Evolutionary conservation across 2,888 invertebrate genomes (phyloP).

Genomic region (Tribolium freemani): DNA sequence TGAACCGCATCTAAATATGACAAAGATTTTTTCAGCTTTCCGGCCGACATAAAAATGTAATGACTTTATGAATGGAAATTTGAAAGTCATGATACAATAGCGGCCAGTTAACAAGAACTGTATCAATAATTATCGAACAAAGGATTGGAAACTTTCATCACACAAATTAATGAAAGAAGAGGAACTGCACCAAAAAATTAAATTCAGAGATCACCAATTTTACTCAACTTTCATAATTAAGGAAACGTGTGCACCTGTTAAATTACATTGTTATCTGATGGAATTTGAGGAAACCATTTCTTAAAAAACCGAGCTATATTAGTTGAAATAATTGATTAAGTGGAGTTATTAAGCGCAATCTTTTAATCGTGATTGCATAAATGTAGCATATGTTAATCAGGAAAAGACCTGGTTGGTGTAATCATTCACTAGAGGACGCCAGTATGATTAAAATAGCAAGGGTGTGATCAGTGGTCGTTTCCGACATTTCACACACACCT

Average conservation of each 20-base stretch:
- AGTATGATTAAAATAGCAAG: constrained; percentile 5
- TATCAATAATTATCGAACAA: constrained; percentile 14
- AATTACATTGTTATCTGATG: constrained; percentile 29
- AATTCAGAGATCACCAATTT: neutral
- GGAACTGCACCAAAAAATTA: neutral
- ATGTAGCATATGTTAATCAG: neutral
- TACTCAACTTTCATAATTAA: constrained; percentile 17
- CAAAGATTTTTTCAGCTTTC: constrained; percentile 17
- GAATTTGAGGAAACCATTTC: neutral
- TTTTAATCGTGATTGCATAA: neutral
- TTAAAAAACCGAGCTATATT: neutral
- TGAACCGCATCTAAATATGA: neutral
- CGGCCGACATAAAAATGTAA: constrained; percentile 6
- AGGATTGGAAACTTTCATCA: constrained; percentile 11
- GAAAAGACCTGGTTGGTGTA: neutral
- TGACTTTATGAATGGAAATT: constrained; percentile 27
- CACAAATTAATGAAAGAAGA: neutral
- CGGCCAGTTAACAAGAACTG: constrained; percentile 7
- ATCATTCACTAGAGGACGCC: neutral
- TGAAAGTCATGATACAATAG: constrained; percentile 35
- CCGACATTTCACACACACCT: constrained; percentile 26
- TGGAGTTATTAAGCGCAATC: neutral
- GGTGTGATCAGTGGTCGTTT: constrained; percentile 2
- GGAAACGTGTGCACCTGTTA: constrained; percentile 9
- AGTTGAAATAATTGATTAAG: constrained; percentile 16